phyloP scores from a whole-genome alignment of 2,888 invertebrate genomes.

The Lochmaea capreae region DNA sequence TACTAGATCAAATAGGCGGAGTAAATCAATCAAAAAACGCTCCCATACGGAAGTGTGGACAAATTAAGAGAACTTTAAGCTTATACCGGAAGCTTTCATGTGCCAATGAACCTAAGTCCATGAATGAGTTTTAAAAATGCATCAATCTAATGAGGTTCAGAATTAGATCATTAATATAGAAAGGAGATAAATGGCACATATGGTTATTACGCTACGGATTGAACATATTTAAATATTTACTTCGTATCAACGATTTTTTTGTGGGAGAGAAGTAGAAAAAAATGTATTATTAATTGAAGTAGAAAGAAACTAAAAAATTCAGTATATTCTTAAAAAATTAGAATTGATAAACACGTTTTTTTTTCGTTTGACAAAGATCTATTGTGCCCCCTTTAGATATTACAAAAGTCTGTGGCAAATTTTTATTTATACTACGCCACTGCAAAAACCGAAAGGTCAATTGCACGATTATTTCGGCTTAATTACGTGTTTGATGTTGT shows the following conservation, averaged over 20 bases:
- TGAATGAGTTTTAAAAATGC: slow-evolving; percentile 16
- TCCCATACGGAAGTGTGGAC: slow-evolving; percentile 55
- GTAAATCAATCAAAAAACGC: slow-evolving; percentile 55
- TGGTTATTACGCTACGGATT: neutral
- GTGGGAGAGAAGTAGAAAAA: too few species aligned
- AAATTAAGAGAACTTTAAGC: slow-evolving; percentile 53
- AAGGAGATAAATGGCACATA: neutral
- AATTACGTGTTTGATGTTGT: slow-evolving; percentile 23
- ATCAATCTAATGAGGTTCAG: neutral
- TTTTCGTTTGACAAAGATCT: too few species aligned
- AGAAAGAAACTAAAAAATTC: too few species aligned
- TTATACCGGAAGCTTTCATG: slow-evolving; percentile 29
- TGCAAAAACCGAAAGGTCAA: slow-evolving; percentile 13
- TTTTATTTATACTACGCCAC: neutral
- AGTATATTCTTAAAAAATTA: too few species aligned
- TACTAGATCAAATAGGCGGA: slow-evolving; percentile 48
- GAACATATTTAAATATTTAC: too few species aligned
- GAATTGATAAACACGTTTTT: too few species aligned
- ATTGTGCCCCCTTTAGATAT: too few species aligned
- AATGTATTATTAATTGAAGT: too few species aligned
- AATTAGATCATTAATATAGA: neutral
- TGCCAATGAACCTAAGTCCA: slow-evolving; percentile 36
- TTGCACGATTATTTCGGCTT: slow-evolving; percentile 18
- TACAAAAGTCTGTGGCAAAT: too few species aligned
- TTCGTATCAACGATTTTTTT: too few species aligned